Percentiles rank a stretch among this genome's conserved stretches.
Conservation (phyloP, 1,140 invertebrate species). For the Aphidius gifuensis region DNA sequence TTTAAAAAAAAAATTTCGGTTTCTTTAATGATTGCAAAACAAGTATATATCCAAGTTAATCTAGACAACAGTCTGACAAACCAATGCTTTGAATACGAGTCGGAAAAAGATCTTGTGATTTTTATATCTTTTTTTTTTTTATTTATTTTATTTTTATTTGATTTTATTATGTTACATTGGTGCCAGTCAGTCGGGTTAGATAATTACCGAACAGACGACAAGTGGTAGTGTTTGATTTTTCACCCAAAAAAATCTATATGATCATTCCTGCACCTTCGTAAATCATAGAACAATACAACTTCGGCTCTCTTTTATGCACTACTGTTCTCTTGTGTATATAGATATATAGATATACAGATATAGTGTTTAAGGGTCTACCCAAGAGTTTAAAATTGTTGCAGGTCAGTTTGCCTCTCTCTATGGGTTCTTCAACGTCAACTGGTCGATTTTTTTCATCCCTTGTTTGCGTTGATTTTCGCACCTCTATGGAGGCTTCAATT, state of each 20-base stretch:
- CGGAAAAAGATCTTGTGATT: not conserved
- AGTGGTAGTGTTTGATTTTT: constrained; percentile 18
- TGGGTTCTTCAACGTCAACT: no score
- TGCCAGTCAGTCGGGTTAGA: constrained; percentile 20
- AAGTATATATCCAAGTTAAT: constrained; percentile 33
- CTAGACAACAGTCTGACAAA: constrained; percentile 18
- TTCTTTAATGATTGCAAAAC: constrained; percentile 36
- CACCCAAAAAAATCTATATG: constrained; percentile 5
- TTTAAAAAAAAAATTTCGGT: constrained; percentile 23
- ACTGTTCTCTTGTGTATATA: no score
- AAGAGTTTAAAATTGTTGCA: no score
- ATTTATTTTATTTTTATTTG: no score
- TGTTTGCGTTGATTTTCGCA: no score
- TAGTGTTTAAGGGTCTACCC: no score
- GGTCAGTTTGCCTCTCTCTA: no score
- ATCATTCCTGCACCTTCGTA: constrained; percentile 23
- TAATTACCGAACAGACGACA: constrained; percentile 29
- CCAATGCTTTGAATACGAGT: not conserved
- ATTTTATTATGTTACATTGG: not conserved
- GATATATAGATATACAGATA: no score
- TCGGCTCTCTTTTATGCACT: constrained; percentile 18
- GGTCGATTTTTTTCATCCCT: no score
- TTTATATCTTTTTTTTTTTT: no score
- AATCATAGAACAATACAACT: constrained; percentile 36
- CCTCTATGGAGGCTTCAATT: no score